Percentiles rank a stretch among this genome's conserved stretches.
These are phyloP conservation scores for Deroptyus accipitrinus DNA, from an alignment of 2,113 vertebrate species.

Conservation along the genomic window DNA sequence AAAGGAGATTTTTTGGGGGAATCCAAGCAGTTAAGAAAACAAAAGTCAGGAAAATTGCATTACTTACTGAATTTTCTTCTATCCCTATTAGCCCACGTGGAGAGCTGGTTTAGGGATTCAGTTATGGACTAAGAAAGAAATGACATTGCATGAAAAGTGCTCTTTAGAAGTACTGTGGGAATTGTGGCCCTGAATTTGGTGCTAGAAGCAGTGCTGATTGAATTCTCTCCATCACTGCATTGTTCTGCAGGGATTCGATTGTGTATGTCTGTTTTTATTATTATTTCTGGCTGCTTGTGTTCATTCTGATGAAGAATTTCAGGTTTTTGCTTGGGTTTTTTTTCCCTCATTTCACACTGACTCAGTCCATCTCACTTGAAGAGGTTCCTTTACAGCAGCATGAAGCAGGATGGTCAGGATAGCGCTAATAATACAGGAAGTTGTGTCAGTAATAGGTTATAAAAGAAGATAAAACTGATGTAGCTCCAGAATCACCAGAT, in stretches of 20 bases:
- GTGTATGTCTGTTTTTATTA: neutral
- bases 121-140: neutral
- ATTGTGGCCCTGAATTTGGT: neutral
- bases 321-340: neutral
- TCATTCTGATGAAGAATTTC: neutral
- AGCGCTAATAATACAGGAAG: neutral
- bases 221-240: neutral
- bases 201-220: neutral
- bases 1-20: neutral
- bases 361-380: neutral
- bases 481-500: neutral
- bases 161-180: neutral
- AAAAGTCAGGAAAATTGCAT: neutral
- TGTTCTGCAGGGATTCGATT: neutral
- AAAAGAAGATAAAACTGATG: neutral
- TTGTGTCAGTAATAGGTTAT: neutral
- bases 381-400: neutral
- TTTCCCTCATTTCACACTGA: neutral
- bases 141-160: neutral
- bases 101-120: neutral
- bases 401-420: neutral
- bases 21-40: neutral
- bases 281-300: neutral
- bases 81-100: neutral
- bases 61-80: neutral